Evolutionary conservation across 2,113 vertebrate species (phyloP).

Genomic region (Chionomys nivalis): DNA sequence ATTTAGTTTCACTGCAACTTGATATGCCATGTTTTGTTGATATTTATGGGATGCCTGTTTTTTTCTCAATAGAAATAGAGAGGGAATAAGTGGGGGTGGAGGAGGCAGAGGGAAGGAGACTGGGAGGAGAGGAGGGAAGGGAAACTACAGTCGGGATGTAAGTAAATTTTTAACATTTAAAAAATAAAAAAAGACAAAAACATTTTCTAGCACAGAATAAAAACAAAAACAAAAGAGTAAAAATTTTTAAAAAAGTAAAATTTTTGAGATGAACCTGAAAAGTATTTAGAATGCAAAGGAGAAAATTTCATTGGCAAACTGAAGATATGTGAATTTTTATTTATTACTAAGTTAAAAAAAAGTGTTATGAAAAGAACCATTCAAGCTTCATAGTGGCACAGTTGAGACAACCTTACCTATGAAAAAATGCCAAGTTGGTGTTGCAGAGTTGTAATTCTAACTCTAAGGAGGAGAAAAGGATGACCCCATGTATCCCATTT

Average conservation of each 20-base stretch:
- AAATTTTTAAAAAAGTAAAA: neutral
- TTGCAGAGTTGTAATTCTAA: neutral
- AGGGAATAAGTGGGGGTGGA: neutral
- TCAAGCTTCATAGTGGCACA: too few relatives aligned
- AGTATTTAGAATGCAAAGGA: slow-evolving; percentile 20
- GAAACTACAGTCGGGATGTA: neutral
- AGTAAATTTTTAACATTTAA: neutral
- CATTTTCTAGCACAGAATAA: neutral
- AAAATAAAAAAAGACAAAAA: too few relatives aligned
- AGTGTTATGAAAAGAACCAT: neutral
- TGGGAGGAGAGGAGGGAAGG: neutral
- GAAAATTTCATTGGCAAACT: slow-evolving; percentile 11
- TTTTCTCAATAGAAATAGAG: neutral
- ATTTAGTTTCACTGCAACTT: neutral
- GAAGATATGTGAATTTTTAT: neutral
- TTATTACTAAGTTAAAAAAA: neutral
- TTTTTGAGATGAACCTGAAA: slow-evolving; percentile 18
- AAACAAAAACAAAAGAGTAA: neutral
- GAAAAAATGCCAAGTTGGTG: neutral
- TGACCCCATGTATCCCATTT: neutral
- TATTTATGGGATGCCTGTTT: neutral
- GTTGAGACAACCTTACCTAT: neutral
- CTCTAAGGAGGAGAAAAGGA: neutral
- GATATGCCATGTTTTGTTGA: neutral
- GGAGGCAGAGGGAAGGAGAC: neutral